These are phyloP conservation scores for Microtus pennsylvanicus DNA, from an alignment of 2,113 vertebrate genomes.

Conservation along the genomic window DNA sequence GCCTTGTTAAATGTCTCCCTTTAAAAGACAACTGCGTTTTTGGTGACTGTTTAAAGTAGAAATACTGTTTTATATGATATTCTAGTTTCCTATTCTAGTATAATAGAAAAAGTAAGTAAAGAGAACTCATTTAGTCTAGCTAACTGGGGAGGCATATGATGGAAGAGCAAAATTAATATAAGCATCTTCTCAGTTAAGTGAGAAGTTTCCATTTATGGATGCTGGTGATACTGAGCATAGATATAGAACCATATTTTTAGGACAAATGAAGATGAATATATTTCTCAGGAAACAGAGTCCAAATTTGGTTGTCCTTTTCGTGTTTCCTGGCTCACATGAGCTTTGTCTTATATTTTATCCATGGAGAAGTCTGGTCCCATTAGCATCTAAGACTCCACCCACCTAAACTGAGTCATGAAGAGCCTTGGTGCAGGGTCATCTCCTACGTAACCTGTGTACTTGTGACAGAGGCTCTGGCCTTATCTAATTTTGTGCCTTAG, in stretches of 20 bases:
- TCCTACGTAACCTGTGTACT: not conserved
- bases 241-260: constrained; percentile 12
- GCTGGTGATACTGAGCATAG: not conserved
- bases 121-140: not conserved
- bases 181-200: not conserved
- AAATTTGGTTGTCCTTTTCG: constrained; percentile 46
- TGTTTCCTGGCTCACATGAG: constrained; percentile 11
- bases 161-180: not conserved
- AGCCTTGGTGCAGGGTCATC: constrained; percentile 54
- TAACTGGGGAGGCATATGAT: constrained; percentile 10
- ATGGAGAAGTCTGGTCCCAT: constrained; percentile 10
- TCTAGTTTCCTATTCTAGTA: constrained; percentile 10
- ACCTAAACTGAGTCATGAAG: constrained; percentile 48
- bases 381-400: constrained; percentile 13
- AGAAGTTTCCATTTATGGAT: constrained; percentile 27
- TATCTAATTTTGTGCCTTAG: not conserved
- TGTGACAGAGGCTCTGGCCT: not conserved
- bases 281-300: constrained; percentile 34
- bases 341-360: constrained; percentile 49
- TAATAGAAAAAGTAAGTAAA: constrained; percentile 2
- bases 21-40: not conserved
- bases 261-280: constrained; percentile 33
- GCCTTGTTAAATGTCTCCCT: not conserved
- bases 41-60: constrained; percentile 17
- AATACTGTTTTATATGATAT: not conserved